Base-by-base conservation (phyloP, 2,113 vertebrate species). In the Ahaetulla prasina region DNA sequence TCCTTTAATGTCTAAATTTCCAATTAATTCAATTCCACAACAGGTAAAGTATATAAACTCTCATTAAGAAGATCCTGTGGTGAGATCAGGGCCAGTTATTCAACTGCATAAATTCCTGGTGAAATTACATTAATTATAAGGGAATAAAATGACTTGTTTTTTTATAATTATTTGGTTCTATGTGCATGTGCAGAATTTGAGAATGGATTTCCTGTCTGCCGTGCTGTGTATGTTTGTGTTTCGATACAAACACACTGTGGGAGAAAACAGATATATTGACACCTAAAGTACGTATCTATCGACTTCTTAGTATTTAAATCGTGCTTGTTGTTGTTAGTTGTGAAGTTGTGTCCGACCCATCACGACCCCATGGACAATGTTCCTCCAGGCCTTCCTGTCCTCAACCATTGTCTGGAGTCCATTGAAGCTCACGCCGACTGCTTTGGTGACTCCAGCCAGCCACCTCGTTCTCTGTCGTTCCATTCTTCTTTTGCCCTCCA, bases 1-100 rank as follows among this genome's bases (percentile, higher is more conserved):
- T 47, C 12, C 60, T 68, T 85, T 87, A 92, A 20, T 30, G 54
- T 30, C 95, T 94, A 30, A 39, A 80, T 5, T 80, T 39, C 16
- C 16, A 39, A 20, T 39, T 80, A 80, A 80, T 80, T 39, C n/a
- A 20, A 20, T n/a, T 80, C 16, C 68, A 20, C 68, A 80, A 20
- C 68, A 80, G n/a, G 68, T 80, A 49, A 94, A 92, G 93, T 95
- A 94, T 93, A 55, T 92, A 91, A 94, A 92, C 95, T 96, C 96
- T 97, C 93, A 95, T 96, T 96, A 94, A 97, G 96, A 95, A 93
- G 95, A 96, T 96, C 95, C 96, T 94, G 90, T 97, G 96, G 97
- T 96, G 95, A 95, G 95, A 92, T 97, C 96, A 96, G 92, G 93
- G 95, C 96, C 97, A 97, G 97, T 98, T 98, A 97, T 98, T 98